These are phyloP conservation scores for Cheilosia variabilis DNA, from an alignment of 2,888 invertebrate genomes.

Conservation along the genomic window DNA sequence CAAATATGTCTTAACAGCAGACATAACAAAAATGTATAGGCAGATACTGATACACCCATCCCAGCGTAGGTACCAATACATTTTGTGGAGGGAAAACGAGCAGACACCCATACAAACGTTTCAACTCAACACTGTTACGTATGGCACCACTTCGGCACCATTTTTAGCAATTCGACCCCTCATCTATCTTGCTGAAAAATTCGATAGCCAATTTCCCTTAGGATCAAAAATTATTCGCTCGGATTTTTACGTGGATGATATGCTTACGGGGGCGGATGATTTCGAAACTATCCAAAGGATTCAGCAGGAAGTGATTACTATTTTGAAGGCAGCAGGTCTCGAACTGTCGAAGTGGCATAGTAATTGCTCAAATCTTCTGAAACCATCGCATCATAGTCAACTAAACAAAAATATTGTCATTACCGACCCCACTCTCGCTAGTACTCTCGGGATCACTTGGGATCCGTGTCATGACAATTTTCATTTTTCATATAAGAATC, in stretches of 20 bases:
- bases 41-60: too few species aligned
- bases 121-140: conserved; percentile 64
- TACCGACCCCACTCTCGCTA: conserved; percentile 4
- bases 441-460: conserved; percentile 46
- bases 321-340: too few species aligned
- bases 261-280: conserved; percentile 56
- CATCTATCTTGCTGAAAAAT: conserved; percentile 56
- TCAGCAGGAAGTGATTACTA: conserved; percentile 19
- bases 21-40: too few species aligned
- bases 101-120: conserved; percentile 53
- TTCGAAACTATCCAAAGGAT: conserved; percentile 21
- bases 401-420: not conserved
- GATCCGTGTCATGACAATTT: conserved; percentile 37
- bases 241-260: conserved; percentile 67
- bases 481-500: too few species aligned
- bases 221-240: conserved; percentile 40
- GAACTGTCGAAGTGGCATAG: too few species aligned
- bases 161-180: conserved; percentile 58
- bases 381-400: conserved; percentile 5
- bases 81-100: conserved; percentile 42
- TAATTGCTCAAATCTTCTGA: conserved; percentile 2
- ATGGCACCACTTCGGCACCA: conserved; percentile 65
- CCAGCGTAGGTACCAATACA: too few species aligned
- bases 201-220: conserved; percentile 33
- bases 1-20: too few species aligned